phyloP scores from a whole-genome alignment of 2,113 vertebrate genomes.

The Tetraodon nigroviridis region DNA sequence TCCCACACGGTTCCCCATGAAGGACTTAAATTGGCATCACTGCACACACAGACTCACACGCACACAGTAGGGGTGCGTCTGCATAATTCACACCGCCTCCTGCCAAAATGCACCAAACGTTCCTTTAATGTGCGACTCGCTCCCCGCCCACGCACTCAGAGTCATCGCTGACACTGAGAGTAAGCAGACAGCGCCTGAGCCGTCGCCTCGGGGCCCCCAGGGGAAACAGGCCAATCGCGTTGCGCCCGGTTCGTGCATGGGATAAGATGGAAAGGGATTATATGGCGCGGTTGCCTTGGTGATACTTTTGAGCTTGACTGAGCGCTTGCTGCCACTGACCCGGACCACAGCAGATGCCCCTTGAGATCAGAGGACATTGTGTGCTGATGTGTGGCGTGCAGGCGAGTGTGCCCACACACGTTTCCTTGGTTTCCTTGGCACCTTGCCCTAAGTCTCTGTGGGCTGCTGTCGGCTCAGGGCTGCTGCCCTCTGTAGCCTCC shows the following conservation, averaged over 20 bases:
- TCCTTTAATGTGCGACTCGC: constrained; percentile 57
- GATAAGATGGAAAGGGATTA: constrained; percentile 60
- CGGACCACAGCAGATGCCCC: constrained; percentile 65
- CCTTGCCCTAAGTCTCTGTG: constrained; percentile 45
- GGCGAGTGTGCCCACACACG: constrained; percentile 17
- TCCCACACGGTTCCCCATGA: constrained; percentile 12
- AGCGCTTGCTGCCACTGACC: constrained; percentile 63
- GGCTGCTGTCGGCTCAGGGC: constrained; percentile 43
- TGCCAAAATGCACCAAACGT: constrained; percentile 62
- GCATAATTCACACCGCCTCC: constrained; percentile 63
- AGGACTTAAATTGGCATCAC: constrained; percentile 27
- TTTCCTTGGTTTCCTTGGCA: constrained; percentile 52
- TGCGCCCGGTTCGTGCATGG: constrained; percentile 50
- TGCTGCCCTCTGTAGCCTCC: constrained; percentile 37
- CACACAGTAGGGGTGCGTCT: constrained; percentile 50
- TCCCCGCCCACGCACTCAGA: constrained; percentile 50
- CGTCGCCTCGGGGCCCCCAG: constrained; percentile 51
- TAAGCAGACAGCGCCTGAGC: constrained; percentile 56
- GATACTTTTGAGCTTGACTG: constrained; percentile 59
- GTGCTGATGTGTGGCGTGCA: constrained; percentile 16
- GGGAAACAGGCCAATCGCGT: constrained; percentile 58
- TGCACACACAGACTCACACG: constrained; percentile 28
- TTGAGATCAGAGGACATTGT: constrained; percentile 50
- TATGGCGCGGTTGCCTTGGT: constrained; percentile 58
- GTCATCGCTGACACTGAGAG: constrained; percentile 63